Conservation (phyloP, 2,797 vertebrate species). For the Intellagama lesueurii region DNA sequence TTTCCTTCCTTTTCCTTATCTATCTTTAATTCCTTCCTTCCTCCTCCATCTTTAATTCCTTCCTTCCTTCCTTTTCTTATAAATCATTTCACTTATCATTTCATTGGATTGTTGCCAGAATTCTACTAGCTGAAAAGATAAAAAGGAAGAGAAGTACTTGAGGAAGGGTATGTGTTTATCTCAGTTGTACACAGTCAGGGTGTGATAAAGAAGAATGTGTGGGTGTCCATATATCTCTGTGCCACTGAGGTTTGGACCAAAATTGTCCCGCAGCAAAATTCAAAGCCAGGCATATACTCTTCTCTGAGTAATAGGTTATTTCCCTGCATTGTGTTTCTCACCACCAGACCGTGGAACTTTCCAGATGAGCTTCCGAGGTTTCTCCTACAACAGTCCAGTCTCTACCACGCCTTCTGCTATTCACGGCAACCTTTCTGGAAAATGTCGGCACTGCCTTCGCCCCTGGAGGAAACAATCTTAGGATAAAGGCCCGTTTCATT, state of each 20-base stretch:
- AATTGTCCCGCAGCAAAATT: not conserved
- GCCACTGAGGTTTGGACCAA: not conserved
- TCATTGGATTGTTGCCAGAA: no score
- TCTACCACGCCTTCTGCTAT: constrained; percentile 19
- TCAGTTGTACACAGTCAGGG: no score
- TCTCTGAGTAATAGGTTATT: not conserved
- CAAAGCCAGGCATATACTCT: not conserved
- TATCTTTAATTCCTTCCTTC: no score
- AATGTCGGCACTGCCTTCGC: constrained; percentile 52
- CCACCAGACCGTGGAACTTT: not conserved
- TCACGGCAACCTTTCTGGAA: constrained; percentile 65
- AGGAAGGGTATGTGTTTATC: no score
- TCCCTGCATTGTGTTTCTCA: not conserved
- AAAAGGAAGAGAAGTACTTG: no score
- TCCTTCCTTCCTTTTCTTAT: no score
- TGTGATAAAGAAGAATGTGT: no score
- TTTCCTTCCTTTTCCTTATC: no score
- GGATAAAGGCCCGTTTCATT: constrained; percentile 72
- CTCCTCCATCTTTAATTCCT: no score
- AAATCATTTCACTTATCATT: no score
- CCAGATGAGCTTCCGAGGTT: not conserved
- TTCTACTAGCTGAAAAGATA: no score
- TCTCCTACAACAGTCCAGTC: not conserved
- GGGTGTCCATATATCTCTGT: not conserved
- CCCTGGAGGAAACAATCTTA: constrained; percentile 24